Evolutionary conservation across 1,140 invertebrate species (phyloP).

Genomic region (Papilio aristodemus): DNA sequence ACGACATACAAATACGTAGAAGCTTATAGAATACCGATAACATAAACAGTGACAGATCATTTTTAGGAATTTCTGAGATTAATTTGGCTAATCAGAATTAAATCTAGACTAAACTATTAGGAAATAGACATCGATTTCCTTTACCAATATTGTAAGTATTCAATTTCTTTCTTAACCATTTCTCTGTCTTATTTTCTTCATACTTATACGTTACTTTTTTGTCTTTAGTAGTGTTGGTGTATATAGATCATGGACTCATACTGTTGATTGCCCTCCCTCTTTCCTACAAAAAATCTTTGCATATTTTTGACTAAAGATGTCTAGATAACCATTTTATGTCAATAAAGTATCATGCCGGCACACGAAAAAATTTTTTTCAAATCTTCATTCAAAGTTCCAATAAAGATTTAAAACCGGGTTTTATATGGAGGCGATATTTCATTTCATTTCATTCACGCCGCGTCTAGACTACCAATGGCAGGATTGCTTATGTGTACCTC

Average conservation of each 20-base stretch:
- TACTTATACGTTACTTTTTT: background rate
- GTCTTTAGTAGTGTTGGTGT: background rate
- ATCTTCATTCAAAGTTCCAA: slow-evolving; percentile 45
- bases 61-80: too few species aligned
- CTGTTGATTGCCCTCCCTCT: background rate
- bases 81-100: too few species aligned
- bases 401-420: slow-evolving; percentile 59
- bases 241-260: background rate
- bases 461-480: slow-evolving; percentile 68
- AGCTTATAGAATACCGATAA: too few species aligned
- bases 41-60: too few species aligned
- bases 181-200: background rate
- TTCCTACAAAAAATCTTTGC: background rate
- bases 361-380: slow-evolving; percentile 20
- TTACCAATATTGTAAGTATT: too few species aligned
- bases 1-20: too few species aligned
- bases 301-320: background rate
- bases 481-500: slow-evolving; percentile 64
- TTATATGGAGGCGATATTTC: slow-evolving; percentile 63
- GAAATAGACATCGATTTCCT: too few species aligned
- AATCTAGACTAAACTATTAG: too few species aligned
- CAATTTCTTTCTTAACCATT: too few species aligned
- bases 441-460: slow-evolving; percentile 70
- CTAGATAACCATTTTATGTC: too few species aligned
- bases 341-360: slow-evolving; percentile 35